These are phyloP conservation scores for Mylabris phalerata DNA, from an alignment of 1,140 invertebrate species.

Conservation along the genomic window DNA sequence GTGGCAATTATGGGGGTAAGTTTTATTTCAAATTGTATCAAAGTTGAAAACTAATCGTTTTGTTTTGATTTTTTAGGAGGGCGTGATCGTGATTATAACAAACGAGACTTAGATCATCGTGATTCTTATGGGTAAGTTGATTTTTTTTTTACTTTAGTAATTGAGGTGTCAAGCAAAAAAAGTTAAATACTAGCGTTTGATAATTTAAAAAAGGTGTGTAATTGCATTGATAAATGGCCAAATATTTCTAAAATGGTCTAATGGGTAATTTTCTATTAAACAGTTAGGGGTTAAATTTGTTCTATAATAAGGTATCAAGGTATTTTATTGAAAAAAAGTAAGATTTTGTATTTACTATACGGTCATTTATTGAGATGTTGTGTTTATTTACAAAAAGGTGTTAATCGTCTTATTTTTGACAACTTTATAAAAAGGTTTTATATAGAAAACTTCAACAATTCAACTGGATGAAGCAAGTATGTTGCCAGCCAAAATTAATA, in stretches of 20 bases:
- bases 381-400: too few relatives aligned
- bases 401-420: too few relatives aligned
- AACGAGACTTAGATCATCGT: constrained; percentile 21
- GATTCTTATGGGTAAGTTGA: constrained; percentile 32
- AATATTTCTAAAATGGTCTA: not conserved
- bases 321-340: too few relatives aligned
- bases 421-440: too few relatives aligned
- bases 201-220: not conserved
- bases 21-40: too few relatives aligned
- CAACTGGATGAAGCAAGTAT: not conserved
- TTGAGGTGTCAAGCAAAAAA: not conserved
- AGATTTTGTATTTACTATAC: too few relatives aligned
- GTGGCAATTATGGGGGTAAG: constrained; percentile 18
- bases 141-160: constrained; percentile 4
- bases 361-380: too few relatives aligned
- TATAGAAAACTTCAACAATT: not conserved
- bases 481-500: not conserved
- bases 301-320: too few relatives aligned
- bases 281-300: too few relatives aligned
- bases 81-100: constrained; percentile 24
- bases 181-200: not conserved
- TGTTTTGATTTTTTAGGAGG: constrained; percentile 10
- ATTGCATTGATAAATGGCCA: not conserved
- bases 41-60: too few relatives aligned
- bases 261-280: too few relatives aligned